Evolutionary conservation across 1,140 invertebrate species (phyloP), one percentile per base, ranked within the genome.

Genomic region (Paramacrobiotus metropolitanus): DNA sequence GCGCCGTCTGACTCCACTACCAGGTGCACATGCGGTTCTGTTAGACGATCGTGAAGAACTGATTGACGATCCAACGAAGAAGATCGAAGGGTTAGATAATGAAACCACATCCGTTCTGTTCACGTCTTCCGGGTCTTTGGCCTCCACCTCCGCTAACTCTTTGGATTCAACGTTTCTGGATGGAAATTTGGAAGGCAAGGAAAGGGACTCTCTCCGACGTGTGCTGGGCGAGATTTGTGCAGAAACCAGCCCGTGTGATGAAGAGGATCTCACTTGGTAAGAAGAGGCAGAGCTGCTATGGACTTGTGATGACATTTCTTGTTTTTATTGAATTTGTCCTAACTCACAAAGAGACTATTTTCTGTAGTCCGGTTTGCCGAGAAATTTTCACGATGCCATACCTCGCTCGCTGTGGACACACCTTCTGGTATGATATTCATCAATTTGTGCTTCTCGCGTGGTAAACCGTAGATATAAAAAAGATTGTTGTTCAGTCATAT

Each of bases 351-450:
- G n/a, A n/a, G n/a, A 55, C 21, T 67, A 65, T 18, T 21, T 30
- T 30, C 34, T 45, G 59, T 29, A 28, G 63, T 63, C 59, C 9
- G 20, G 61, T 65, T 62, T 61, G 64, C 64, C 24, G 61, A 48
- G 64, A 44, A 30, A 64, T 64, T 63, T 64, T 64, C 40, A 64
- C 63, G 29, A 64, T 59, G 34, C 61, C 34, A 60, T 48, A 62
- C n/a, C 28, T 59, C 61, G 44, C 28, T 3, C n/a, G 21, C 4
- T 60, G 30, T 29, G 60, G 34, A 34, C 30, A 34, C 29, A 60
- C 34, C 31, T 60, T 60, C 29, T 45, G 34, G 30, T 30, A n/a
- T 18, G 60, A 24, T n/a, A n/a, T n/a, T n/a, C n/a, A n/a, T n/a
- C n/a, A n/a, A n/a, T n/a, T n/a, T n/a, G n/a, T n/a, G n/a, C n/a